Evolutionary conservation across 2,888 invertebrate genomes (phyloP).

Genomic region (Barypeithes pellucidus): DNA sequence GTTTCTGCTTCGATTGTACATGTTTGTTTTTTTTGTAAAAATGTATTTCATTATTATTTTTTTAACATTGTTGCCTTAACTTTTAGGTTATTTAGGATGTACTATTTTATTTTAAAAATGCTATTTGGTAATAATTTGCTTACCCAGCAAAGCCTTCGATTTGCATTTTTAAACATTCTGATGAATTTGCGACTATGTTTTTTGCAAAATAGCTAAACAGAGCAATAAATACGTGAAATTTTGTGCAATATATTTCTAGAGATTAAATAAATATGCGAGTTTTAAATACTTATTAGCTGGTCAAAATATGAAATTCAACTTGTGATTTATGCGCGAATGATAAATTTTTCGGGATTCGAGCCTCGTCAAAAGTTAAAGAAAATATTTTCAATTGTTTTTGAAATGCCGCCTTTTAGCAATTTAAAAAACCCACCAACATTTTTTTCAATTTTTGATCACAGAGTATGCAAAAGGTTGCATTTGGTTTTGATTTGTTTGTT

Average conservation of each 20-base stretch:
- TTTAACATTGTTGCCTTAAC: slow-evolving; percentile 50
- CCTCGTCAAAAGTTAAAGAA: too few species aligned
- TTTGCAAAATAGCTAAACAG: slow-evolving; percentile 37
- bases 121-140: slow-evolving; percentile 30
- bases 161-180: slow-evolving; percentile 36
- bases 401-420: too few species aligned
- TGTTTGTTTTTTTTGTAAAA: slow-evolving; percentile 49
- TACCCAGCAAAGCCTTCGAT: slow-evolving; percentile 29
- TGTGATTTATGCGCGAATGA: too few species aligned
- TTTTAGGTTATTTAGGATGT: slow-evolving; percentile 37
- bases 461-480: background rate
- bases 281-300: slow-evolving; percentile 12
- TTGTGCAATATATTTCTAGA: slow-evolving; percentile 43
- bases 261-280: slow-evolving; percentile 20
- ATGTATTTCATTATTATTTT: slow-evolving; percentile 38
- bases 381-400: too few species aligned
- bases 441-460: slow-evolving; percentile 5
- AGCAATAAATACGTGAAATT: slow-evolving; percentile 41
- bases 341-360: too few species aligned
- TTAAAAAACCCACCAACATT: too few species aligned
- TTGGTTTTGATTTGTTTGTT: slow-evolving; percentile 6
- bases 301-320: slow-evolving; percentile 6
- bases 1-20: slow-evolving; percentile 45
- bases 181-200: slow-evolving; percentile 32
- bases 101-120: slow-evolving; percentile 25